Conservation (phyloP, 2,797 vertebrate genomes). For the Bovichtus variegatus region DNA sequence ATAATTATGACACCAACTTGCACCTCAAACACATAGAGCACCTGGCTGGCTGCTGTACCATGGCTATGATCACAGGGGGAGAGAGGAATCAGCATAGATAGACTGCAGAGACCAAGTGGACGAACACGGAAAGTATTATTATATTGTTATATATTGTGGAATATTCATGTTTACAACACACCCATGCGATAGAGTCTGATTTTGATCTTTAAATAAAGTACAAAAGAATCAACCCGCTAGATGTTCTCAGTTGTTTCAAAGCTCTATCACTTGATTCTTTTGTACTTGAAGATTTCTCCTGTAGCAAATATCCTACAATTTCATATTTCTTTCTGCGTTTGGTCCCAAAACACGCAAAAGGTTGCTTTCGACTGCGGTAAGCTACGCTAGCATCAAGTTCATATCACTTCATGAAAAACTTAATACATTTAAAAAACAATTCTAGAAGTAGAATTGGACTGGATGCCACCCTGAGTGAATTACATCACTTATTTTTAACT, state of each 20-base stretch:
- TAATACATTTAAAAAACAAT: constrained; percentile 59
- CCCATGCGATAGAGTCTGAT: background rate
- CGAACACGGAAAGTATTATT: constrained; percentile 49
- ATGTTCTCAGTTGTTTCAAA: background rate
- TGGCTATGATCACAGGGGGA: constrained; percentile 82
- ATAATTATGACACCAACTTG: constrained; percentile 94
- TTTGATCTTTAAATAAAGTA: background rate
- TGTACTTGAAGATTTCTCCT: background rate
- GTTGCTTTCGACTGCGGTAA: background rate
- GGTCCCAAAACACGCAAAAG: background rate
- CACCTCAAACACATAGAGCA: constrained; percentile 81
- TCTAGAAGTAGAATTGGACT: constrained; percentile 13
- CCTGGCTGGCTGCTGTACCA: constrained; percentile 86
- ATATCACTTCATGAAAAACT: constrained; percentile 33
- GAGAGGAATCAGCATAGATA: constrained; percentile 69
- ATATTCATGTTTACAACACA: constrained; percentile 16
- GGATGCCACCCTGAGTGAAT: constrained; percentile 55
- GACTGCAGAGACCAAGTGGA: constrained; percentile 37
- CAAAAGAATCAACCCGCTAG: background rate
- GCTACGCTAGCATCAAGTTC: constrained; percentile 13
- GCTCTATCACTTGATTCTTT: too few species aligned
- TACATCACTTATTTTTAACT: constrained; percentile 69
- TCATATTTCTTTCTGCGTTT: too few species aligned
- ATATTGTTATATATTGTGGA: constrained; percentile 36
- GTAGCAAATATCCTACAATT: too few species aligned